A percentile compares a stretch with the other conserved stretches of the same genome.
phyloP scores from a whole-genome alignment of 1,140 invertebrate genomes.

The Nixonia krombeini region DNA sequence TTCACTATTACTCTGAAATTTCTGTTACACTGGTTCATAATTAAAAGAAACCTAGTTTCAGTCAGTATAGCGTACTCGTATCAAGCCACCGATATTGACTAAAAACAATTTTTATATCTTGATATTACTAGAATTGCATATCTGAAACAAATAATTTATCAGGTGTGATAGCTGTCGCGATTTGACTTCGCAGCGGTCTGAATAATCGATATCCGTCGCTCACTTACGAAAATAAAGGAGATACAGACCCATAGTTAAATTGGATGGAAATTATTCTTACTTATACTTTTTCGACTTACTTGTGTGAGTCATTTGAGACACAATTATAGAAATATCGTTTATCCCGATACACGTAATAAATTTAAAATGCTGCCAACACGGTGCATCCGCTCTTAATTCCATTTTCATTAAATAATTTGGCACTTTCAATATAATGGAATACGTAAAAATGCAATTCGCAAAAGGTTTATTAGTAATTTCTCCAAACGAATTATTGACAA shows the following conservation, averaged over 20 bases:
- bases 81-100: neutral
- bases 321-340: slow-evolving; percentile 9
- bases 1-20: neutral
- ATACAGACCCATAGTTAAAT: slow-evolving; percentile 62
- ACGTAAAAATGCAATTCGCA: no score
- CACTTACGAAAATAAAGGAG: slow-evolving; percentile 59
- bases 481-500: no score
- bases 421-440: no score
- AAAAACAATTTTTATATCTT: neutral
- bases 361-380: no score
- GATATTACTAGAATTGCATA: neutral
- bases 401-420: no score
- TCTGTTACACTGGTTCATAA: no score
- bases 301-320: slow-evolving; percentile 6
- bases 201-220: slow-evolving; percentile 62
- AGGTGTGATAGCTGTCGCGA: slow-evolving; percentile 56
- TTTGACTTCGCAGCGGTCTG: slow-evolving; percentile 57
- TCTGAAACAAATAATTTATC: slow-evolving; percentile 32
- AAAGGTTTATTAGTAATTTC: no score
- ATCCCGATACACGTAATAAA: neutral
- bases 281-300: slow-evolving; percentile 12
- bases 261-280: slow-evolving; percentile 63
- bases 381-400: no score
- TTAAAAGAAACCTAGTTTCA: neutral
- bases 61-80: neutral